Base-by-base conservation (phyloP, 2,888 invertebrate genomes). In the Eulithis testata region DNA sequence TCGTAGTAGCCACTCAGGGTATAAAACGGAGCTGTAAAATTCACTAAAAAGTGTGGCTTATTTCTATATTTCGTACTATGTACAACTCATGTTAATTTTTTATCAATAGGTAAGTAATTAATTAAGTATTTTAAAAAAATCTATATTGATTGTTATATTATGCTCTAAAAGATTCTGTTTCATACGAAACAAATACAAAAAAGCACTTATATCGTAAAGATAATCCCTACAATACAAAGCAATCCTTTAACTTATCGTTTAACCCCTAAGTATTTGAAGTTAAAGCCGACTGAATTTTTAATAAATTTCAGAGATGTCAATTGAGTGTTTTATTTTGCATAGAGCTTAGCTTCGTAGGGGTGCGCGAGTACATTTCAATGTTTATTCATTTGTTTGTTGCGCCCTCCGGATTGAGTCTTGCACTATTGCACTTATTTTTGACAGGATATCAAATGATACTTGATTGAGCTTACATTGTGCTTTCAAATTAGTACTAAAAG, bases 291-390 rank as follows among this genome's bases (percentile, higher is more conserved):
- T 93, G 90, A 91, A 93, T 93, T 89, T 91, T 92, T 93, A 91
- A 93, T 91, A 92, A 89, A 90, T 91, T 91, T 91, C 90, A 89
- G 89, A 90, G 90, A 92, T 89, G 93, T 91, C 93, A 93, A 91
- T 91, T 83, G 91, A 83, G 90, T 90, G 88, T 91, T 93, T 92
- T 93, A 93, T 93, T 93, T 93, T 93, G 93, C 92, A 92, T 93
- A 91, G 90, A 86, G 91, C 84, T 91, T 86, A 90, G 79, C 83
- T 77, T 80, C 77, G 80, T 73, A 78, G 89, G 90, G 89, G 88
- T 83, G 87, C 86, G 86, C 85, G 87, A 93, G 93, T 93, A 93
- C 87, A 86, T 93, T 93, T 92, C 91, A 81, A 70, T 93, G 93
- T 93, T 93, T 88, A 84, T 88, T 89, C 91, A 91, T 93, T 93